Conservation (phyloP, 2,888 invertebrate genomes). For the Standfussiana lucernea region DNA sequence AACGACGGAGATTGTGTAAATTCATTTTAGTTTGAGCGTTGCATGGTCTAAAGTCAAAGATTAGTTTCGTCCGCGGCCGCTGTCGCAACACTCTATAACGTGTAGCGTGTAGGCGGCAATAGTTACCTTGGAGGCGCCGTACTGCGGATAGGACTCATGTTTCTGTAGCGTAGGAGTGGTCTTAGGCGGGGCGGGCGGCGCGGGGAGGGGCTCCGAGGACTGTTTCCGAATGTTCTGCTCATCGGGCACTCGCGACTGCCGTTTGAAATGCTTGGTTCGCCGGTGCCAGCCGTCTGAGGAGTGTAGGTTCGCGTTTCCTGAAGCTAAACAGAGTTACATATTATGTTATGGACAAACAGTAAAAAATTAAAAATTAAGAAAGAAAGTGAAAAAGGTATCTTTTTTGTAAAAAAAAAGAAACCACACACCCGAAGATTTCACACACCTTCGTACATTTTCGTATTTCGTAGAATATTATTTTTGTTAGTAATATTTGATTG, state of each 20-base stretch:
- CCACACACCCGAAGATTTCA: too few species aligned
- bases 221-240: constrained; percentile 80
- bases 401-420: too few species aligned
- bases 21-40: too few species aligned
- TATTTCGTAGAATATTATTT: too few species aligned
- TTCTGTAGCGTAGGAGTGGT: constrained; percentile 76
- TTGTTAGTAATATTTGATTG: too few species aligned
- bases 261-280: constrained; percentile 80
- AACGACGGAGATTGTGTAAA: too few species aligned
- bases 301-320: constrained; percentile 38
- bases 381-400: too few species aligned
- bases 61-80: not conserved
- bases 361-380: too few species aligned
- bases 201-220: constrained; percentile 78
- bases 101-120: not conserved
- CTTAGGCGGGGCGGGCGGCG: constrained; percentile 58
- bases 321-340: constrained; percentile 5
- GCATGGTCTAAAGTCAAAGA: too few species aligned
- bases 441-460: too few species aligned
- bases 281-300: constrained; percentile 66
- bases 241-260: constrained; percentile 81
- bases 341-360: not conserved
- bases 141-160: constrained; percentile 86
- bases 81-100: not conserved
- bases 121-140: constrained; percentile 75